Percentiles rank a stretch among this genome's conserved stretches.
phyloP scores from a whole-genome alignment of 2,797 vertebrate species.

The Heterohyrax brucei region DNA sequence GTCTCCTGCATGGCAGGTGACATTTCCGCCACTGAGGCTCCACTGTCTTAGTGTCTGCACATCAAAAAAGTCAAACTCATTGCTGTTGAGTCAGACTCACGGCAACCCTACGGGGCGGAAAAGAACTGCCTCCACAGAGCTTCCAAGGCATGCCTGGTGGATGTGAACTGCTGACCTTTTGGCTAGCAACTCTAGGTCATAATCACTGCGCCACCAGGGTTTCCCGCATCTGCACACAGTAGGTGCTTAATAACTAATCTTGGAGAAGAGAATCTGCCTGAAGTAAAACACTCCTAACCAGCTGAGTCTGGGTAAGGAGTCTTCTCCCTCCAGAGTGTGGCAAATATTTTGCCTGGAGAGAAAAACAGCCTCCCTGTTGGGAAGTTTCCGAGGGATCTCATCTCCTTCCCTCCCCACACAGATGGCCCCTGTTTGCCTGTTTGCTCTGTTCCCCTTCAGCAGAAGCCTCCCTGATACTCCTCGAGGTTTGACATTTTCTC shows the following conservation, averaged over 20 bases:
- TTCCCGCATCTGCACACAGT: not conserved
- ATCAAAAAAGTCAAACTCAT: not conserved
- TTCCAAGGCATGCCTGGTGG: too few species aligned
- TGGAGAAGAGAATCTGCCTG: not conserved
- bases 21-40: not conserved
- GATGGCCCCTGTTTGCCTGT: slow-evolving; percentile 44
- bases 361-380: slow-evolving; percentile 15
- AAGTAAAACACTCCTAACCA: not conserved
- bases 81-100: too few species aligned
- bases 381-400: not conserved
- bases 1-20: not conserved
- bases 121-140: too few species aligned
- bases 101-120: too few species aligned
- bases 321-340: not conserved
- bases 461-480: not conserved
- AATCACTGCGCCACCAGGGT: too few species aligned
- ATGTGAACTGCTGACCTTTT: too few species aligned
- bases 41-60: not conserved
- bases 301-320: not conserved
- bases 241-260: not conserved
- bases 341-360: slow-evolving; percentile 76
- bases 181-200: too few species aligned
- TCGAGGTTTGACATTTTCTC: not conserved
- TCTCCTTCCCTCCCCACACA: slow-evolving; percentile 33
- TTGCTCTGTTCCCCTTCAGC: not conserved